Conservation (phyloP, 2,797 vertebrate genomes). For the Alcedo atthis region DNA sequence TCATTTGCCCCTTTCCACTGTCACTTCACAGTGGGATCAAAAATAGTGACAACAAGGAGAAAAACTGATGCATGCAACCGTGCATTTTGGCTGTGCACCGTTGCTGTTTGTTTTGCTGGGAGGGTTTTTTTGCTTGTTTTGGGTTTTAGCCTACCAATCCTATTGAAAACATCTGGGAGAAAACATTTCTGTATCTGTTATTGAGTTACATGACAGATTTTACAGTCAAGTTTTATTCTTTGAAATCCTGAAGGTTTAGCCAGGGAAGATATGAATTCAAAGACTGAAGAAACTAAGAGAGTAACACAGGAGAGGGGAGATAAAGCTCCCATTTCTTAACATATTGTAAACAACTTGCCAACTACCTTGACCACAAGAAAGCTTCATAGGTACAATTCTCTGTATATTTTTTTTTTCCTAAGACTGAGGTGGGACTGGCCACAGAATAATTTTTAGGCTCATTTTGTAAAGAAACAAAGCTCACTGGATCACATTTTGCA, state of each 20-base stretch:
- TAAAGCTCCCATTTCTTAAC: not conserved
- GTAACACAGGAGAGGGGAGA: not conserved
- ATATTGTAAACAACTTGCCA: not conserved
- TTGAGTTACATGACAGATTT: not conserved
- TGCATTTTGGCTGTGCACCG: not conserved
- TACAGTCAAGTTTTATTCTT: not conserved
- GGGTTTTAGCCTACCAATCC: not conserved
- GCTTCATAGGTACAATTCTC: not conserved
- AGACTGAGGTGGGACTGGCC: not conserved
- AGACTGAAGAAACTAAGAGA: not conserved
- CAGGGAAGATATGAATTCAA: not conserved
- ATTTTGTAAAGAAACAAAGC: not conserved
- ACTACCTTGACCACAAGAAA: not conserved
- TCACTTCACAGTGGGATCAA: not conserved
- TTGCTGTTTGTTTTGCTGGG: not conserved
- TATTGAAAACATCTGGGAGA: not conserved
- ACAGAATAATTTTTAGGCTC: not conserved
- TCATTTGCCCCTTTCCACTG: not conserved
- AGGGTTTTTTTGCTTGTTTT: not conserved
- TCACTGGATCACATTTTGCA: not conserved
- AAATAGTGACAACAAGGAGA: not conserved
- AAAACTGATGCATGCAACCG: not conserved
- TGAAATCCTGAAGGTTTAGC: not conserved
- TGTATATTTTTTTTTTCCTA: fast-evolving
- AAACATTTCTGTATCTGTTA: not conserved